Base-by-base conservation (phyloP, 1,140 invertebrate species). In the Sipha flava region DNA sequence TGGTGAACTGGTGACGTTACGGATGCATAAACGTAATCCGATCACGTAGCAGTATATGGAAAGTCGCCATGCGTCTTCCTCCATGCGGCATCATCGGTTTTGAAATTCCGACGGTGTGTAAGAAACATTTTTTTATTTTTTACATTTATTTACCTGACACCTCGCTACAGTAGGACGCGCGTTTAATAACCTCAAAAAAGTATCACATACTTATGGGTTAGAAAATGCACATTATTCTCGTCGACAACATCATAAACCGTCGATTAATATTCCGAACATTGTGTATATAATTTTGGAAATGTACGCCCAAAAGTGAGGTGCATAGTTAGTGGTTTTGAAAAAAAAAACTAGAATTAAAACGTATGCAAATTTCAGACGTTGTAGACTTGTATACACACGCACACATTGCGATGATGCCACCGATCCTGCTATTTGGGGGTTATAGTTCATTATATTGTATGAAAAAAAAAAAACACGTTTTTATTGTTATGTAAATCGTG, bases 401-500 rank as follows among this genome's bases (percentile, higher is more conserved):
- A 34, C 21, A 26, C 29, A 62, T 34, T 7, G 34, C 29, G 21
- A 40, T 9, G 31, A 21, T 21, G 62, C n/a, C n/a, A 21, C 40
- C n/a, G n/a, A 3, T 37, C 1, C 18, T 14, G 29, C n/a, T 47
- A 16, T 45, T 70, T 16, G 16, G 66, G 26, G 31, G 64, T 12
- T 64, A 37, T 2, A 47, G 62, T 66, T 70, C 40, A 70, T 47
- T 70, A 47, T 29, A 43, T 47, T 45, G 29, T 68, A 68, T 26
- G 26, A 14, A 45, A 14, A 45, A 9, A 68, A 26, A 68, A 68
- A 57, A 59, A 77, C 72, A 57, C 6, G 34, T 77, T 77, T 26
- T 40, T 40, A 77, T 77, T 77, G 73, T 77, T 40, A 77, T 77
- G 73, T 43, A 77, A 77, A 77, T 75, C 6, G n/a, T n/a, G 29